Evolutionary conservation across 2,888 invertebrate genomes (phyloP), one percentile per base, ranked within the genome.

Genomic region (Pollenia amentaria): DNA sequence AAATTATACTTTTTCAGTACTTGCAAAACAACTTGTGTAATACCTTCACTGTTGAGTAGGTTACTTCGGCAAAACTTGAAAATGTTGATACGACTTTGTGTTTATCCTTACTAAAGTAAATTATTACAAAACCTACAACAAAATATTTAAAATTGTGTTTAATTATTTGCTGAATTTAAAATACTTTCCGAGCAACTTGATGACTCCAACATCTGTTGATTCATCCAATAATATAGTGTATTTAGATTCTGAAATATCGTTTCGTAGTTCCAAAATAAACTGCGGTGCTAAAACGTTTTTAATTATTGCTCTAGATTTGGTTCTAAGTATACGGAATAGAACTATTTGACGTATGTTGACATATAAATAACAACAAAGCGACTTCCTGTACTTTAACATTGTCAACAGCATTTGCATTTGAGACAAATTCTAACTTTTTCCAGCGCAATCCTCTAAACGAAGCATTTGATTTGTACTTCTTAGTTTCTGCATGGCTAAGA

Each of bases 281-380:
- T 85, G 85, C 2, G 78, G 64, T 4, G 73, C 84, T 38, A 69
- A 69, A 51, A 67, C 46, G 48, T 51, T 67, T 67, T 38, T 38
- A n/a, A 67, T 38, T n/a, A 67, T 67, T 55, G 62, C 65, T 18
- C 80, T 73, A 64, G 82, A 82, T 69, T 88, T 85, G 46, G 87
- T 87, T 46, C 82, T 75, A 21, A 82, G 75, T 7, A 86, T 18
- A 44, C 70, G 67, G 7, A 81, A 62, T 40, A 7, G 46, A 65
- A 42, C 18, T 65, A 10, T 46, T 65, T 18, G 65, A 65, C 6
- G 44, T 65, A 65, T 64, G 18, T 42, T 64, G 64, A 64, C 16
- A 64, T 16, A 64, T 42, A 42, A 42, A 64, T 42, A 64, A 65
- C 12, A 44, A 10, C 14, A 65, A 65, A 44, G n/a, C n/a, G n/a